Base-by-base conservation (phyloP, 2,113 vertebrate genomes). In the Eudyptes chrysolophus region DNA sequence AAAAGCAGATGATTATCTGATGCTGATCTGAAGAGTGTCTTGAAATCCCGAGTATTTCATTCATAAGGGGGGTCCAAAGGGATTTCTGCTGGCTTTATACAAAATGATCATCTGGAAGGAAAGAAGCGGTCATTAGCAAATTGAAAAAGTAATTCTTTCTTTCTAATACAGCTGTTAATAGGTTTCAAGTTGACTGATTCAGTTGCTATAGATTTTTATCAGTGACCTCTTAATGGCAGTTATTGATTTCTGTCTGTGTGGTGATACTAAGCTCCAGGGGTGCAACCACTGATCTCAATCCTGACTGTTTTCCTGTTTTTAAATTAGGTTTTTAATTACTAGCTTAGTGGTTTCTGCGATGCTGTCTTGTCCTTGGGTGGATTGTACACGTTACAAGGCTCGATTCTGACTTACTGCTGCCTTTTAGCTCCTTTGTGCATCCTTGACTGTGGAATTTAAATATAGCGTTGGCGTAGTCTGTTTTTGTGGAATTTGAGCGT, bases 181-280 rank as follows among this genome's bases (percentile, higher is more conserved):
- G 71, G 70, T 92, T 97, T 97, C 78, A 65, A 66, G 92, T 69
- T 92, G 78, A 83, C 78, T 65, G 85, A 64, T 80, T 88, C 70
- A 36, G 62, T 82, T 90, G 85, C 71, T 88, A n/a, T 58, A 80
- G 95, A 88, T 95, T 95, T 87, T 80, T 94, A 92, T 96, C 95
- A 49, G 78, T 16, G 58, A 69, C 79, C 92, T 80, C 66, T 82
- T 93, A 77, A 46, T 77, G 62, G 62, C 96, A 92, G 49, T 36
- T 94, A 96, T 92, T 93, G 96, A 97, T 97, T 96, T 74, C n/a
- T 72, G 40, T 25, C 78, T 92, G 38, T 51, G 70, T 92, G 90
- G 26, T 76, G 92, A 89, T 93, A 48, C 74, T 76, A 20, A 92
- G 58, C 90, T 95, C 40, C 25, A 19, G 62, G 57, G 75, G 34